Base-by-base conservation (phyloP, 2,888 invertebrate genomes). In the Callyntrura guangdongensis region DNA sequence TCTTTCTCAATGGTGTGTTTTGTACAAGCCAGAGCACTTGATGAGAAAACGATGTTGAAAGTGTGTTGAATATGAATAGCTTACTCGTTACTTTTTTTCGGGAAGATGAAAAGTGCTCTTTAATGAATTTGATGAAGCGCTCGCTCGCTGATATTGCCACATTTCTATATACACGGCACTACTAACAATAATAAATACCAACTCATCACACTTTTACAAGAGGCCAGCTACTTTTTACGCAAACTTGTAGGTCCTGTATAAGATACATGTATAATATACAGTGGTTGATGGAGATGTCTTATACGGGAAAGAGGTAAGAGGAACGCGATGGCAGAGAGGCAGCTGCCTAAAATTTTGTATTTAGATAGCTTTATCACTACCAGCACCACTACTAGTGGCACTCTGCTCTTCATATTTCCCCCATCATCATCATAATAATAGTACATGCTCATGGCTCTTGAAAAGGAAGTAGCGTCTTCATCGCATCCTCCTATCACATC, bases 51-150 rank as follows among this genome's bases (percentile, higher is more conserved):
- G 47, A 47, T n/a, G 72, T 8, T 49, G 72, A 59, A 79, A 79
- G 56, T 79, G 56, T 36, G 56, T 79, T 59, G 79, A 59, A 79
- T 79, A 36, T 59, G 79, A 59, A 79, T 79, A 36, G 79, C 59
- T 79, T 27, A 56, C 79, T 56, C 27, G n/a, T 17, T 79, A 6
- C 14, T 36, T 36, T 56, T 74, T 49, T 47, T 9, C 1, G 9
- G 47, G 59, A 27, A 5, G 77, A 53, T 11, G 27, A 79, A 74
- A 49, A 79, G 79, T 79, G 59, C 56, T 79, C 59, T 79, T 27
- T 79, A 79, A 79, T 56, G 56, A 79, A 79, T 79, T 79, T 59
- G 79, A 79, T 59, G 79, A 79, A 79, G 53, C 53, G 36, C 79
- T 79, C 22, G 11, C 47, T 12, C n/a, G 45, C 69, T 9, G n/a